Percentiles rank a stretch among this genome's conserved stretches.
These are phyloP conservation scores for Formica exsecta DNA, from an alignment of 1,140 invertebrate species.

Conservation along the genomic window DNA sequence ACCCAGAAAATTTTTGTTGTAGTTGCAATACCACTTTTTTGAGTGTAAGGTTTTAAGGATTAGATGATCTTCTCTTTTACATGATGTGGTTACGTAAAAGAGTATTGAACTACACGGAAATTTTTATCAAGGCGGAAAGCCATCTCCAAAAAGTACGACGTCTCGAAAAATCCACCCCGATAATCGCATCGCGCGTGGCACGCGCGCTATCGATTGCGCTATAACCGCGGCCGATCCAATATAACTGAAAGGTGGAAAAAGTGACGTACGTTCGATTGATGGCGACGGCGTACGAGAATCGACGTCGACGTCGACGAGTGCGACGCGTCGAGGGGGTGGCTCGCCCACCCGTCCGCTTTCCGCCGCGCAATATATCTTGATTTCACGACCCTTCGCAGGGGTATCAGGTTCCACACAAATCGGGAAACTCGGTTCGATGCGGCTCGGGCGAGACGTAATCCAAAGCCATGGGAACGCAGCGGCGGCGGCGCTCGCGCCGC, in stretches of 20 bases:
- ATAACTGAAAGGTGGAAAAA: conserved; percentile 54
- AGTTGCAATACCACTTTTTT: no score
- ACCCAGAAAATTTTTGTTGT: no score
- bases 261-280: conserved; percentile 56
- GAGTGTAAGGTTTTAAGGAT: neutral
- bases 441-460: conserved; percentile 73
- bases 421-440: conserved; percentile 81
- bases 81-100: neutral
- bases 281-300: conserved; percentile 44
- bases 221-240: conserved; percentile 39
- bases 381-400: conserved; percentile 85
- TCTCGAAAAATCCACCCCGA: neutral
- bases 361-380: conserved; percentile 84
- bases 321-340: conserved; percentile 29
- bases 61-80: neutral
- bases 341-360: conserved; percentile 18
- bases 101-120: neutral
- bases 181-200: conserved; percentile 13
- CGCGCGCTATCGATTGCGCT: conserved; percentile 27
- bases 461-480: conserved; percentile 80
- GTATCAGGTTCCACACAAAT: conserved; percentile 86
- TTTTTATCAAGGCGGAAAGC: conserved; percentile 11
- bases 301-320: conserved; percentile 42
- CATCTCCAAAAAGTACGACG: neutral
- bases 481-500: neutral